A percentile compares a stretch with the other conserved stretches of the same genome.
phyloP scores from a whole-genome alignment of 2,797 vertebrate species.

The Pteronotus mesoamericanus region DNA sequence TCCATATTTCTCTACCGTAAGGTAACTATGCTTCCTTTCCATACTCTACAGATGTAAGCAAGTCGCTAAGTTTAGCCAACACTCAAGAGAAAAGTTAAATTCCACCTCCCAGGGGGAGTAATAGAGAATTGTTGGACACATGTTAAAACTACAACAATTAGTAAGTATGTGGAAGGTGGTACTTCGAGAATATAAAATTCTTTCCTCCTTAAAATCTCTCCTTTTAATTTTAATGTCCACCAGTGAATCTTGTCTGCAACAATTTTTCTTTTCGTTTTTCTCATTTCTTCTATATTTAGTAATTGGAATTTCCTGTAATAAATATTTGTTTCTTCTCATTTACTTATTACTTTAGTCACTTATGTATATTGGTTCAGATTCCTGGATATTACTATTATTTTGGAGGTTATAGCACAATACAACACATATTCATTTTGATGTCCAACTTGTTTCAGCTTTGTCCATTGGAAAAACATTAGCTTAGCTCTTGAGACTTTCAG shows the following conservation, averaged over 20 bases:
- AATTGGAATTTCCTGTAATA: neutral
- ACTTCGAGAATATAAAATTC: neutral
- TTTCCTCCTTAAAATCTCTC: neutral
- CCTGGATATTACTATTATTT: neutral
- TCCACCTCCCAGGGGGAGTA: neutral
- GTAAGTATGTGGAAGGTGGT: neutral
- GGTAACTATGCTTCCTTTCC: neutral
- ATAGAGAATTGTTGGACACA: neutral
- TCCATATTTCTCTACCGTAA: neutral
- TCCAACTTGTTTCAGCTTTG: neutral
- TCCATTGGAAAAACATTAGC: neutral
- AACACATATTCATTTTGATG: neutral
- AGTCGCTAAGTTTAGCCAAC: neutral
- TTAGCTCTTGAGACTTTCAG: neutral
- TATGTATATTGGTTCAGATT: neutral
- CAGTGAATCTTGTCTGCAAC: neutral
- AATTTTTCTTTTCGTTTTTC: neutral
- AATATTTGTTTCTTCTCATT: neutral
- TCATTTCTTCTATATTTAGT: neutral
- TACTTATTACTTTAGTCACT: neutral
- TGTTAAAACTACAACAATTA: neutral
- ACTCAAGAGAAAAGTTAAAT: neutral
- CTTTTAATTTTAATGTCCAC: neutral
- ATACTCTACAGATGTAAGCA: accelerated
- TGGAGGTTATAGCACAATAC: neutral